Evolutionary conservation across 2,113 vertebrate genomes (phyloP).

Genomic region (Spheniscus mendiculus): DNA sequence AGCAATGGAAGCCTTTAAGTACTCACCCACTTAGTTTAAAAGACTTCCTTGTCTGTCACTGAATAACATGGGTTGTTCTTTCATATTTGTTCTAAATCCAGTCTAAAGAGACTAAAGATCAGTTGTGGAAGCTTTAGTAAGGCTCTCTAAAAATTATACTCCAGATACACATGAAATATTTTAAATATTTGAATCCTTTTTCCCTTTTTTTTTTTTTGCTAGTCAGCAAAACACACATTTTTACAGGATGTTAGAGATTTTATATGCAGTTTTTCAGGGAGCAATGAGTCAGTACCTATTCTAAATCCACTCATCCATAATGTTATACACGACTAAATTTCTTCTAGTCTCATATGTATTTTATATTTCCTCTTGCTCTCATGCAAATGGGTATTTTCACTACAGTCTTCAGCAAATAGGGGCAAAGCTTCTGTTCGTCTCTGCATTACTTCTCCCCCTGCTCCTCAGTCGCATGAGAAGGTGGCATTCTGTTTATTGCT

Average conservation of each 20-base stretch:
- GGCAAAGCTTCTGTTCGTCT: background rate
- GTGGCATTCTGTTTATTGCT: background rate
- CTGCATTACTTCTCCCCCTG: background rate
- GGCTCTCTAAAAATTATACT: background rate
- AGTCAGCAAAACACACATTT: background rate
- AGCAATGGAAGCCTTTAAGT: conserved; percentile 14
- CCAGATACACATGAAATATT: background rate
- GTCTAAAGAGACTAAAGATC: background rate
- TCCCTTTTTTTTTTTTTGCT: background rate
- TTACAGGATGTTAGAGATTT: background rate
- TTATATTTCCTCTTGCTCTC: background rate
- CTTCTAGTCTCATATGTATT: background rate
- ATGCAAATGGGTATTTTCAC: background rate
- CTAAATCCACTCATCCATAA: background rate
- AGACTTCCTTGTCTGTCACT: conserved; percentile 31
- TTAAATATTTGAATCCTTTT: background rate
- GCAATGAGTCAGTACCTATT: background rate
- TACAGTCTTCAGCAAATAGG: background rate
- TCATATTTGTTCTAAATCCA: conserved; percentile 22
- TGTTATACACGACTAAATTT: background rate
- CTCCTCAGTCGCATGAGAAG: background rate
- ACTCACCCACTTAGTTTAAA: conserved; percentile 9
- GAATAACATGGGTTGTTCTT: conserved; percentile 28
- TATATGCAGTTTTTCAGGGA: background rate
- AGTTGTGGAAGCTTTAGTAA: background rate